A percentile compares a stretch with the other conserved stretches of the same genome.
Conservation (phyloP, 2,888 invertebrate genomes). For the Lobophora halterata region DNA sequence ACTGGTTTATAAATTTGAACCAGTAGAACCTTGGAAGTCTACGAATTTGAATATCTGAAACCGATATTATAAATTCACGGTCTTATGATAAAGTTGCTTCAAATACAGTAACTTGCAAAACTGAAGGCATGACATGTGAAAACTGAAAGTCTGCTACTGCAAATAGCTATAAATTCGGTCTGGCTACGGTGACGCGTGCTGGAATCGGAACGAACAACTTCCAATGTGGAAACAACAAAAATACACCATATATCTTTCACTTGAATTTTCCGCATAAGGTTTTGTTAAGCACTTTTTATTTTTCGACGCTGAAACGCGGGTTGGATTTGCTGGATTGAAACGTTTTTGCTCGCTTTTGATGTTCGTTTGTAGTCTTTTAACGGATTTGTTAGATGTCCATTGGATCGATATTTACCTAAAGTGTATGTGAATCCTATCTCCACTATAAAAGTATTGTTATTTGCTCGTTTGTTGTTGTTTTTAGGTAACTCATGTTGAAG, state of each 20-base stretch:
- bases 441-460: no score
- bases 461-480: conserved; percentile 5
- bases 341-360: conserved; percentile 13
- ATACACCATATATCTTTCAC: conserved; percentile 69
- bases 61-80: conserved; percentile 20
- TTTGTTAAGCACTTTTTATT: conserved; percentile 41
- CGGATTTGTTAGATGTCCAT: conserved; percentile 7
- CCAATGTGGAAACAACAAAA: conserved; percentile 63
- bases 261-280: conserved; percentile 51
- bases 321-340: conserved; percentile 26
- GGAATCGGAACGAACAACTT: conserved; percentile 65
- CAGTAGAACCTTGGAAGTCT: not conserved
- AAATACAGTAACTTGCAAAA: conserved; percentile 44
- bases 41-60: conserved; percentile 8
- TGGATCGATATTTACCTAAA: no score
- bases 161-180: conserved; percentile 72
- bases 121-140: conserved; percentile 60
- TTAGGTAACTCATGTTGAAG: conserved; percentile 8
- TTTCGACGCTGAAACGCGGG: conserved; percentile 29
- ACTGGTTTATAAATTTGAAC: conserved; percentile 10
- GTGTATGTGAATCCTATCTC: no score
- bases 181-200: conserved; percentile 66
- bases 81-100: conserved; percentile 27
- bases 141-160: conserved; percentile 65
- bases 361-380: conserved; percentile 8